A percentile compares a stretch with the other conserved stretches of the same genome.
Evolutionary conservation across 2,113 vertebrate species (phyloP).

Genomic region (Maccullochella peelii): DNA sequence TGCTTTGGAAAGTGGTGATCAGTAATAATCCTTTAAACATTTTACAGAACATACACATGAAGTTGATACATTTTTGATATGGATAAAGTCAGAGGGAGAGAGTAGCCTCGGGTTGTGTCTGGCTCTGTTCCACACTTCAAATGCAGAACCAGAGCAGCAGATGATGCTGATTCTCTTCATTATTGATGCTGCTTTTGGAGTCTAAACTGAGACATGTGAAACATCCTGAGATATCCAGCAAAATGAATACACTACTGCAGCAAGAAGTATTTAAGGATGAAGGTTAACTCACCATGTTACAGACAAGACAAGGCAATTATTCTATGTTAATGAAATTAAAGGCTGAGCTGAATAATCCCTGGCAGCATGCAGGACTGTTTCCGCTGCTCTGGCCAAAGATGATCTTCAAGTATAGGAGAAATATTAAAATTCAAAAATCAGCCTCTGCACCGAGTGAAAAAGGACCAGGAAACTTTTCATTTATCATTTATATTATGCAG

Average conservation of each 20-base stretch:
- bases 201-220: background rate
- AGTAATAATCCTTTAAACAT: too few relatives aligned
- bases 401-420: too few relatives aligned
- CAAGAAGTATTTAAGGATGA: background rate
- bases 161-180: background rate
- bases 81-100: background rate
- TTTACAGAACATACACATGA: too few relatives aligned
- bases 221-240: background rate
- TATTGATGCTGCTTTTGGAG: background rate
- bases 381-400: background rate
- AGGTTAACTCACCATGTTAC: background rate
- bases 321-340: constrained; percentile 20
- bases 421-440: constrained; percentile 7
- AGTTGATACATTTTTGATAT: background rate
- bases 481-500: background rate
- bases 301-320: background rate
- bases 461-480: background rate
- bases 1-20: background rate
- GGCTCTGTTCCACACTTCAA: background rate
- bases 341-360: background rate
- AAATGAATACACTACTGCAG: background rate
- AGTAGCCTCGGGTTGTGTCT: background rate
- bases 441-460: background rate
- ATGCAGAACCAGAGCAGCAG: background rate
- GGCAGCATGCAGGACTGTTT: background rate